Conservation (phyloP, 2,797 vertebrate species). For the Iguana delicatissima region DNA sequence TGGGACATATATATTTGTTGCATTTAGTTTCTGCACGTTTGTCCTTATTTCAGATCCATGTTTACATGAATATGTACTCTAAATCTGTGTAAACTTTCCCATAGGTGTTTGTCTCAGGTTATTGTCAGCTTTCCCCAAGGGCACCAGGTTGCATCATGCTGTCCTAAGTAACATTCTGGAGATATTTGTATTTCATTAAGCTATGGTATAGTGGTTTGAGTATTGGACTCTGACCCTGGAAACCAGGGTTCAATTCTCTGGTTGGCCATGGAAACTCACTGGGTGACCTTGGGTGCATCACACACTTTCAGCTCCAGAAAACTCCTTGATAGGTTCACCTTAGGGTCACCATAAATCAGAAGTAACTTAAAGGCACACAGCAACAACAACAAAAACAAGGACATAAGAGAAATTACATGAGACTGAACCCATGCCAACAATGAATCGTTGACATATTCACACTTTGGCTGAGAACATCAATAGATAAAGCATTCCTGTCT, state of each 20-base stretch:
- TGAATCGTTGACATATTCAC: neutral
- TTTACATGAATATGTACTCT: neutral
- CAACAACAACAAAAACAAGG: too few species aligned
- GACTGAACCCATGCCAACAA: neutral
- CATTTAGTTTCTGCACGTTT: neutral
- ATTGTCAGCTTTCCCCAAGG: neutral
- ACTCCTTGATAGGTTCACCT: too few species aligned
- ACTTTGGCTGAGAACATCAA: neutral
- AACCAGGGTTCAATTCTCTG: too few species aligned
- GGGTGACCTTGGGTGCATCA: too few species aligned
- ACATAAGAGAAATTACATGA: neutral
- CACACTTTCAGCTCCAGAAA: too few species aligned
- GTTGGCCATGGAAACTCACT: too few species aligned
- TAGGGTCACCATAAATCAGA: too few species aligned
- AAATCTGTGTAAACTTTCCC: neutral
- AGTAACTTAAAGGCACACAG: too few species aligned
- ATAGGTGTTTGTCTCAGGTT: neutral
- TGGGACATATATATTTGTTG: neutral
- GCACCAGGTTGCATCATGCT: too few species aligned
- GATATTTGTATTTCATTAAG: neutral
- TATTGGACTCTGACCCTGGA: too few species aligned
- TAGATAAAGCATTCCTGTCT: neutral
- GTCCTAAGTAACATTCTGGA: neutral
- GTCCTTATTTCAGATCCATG: neutral
- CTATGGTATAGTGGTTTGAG: too few species aligned